phyloP scores from a whole-genome alignment of 2,888 invertebrate genomes.

The Acrobasis repandana region DNA sequence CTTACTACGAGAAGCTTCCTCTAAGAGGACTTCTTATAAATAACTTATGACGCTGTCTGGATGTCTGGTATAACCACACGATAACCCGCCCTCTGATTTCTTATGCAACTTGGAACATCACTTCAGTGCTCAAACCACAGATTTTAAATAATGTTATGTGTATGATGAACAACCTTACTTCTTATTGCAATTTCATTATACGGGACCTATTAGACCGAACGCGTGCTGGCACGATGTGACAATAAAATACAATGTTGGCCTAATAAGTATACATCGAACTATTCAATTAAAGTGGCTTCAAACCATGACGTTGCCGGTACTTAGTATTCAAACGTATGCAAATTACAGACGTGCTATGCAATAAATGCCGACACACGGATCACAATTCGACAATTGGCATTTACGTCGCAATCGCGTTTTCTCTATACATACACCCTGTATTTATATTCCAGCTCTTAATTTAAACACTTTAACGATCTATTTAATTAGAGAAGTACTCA shows the following conservation, averaged over 20 bases:
- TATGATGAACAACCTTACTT: background rate
- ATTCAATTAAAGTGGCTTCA: slow-evolving; percentile 78
- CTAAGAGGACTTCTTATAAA: slow-evolving; percentile 60
- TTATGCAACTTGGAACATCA: slow-evolving; percentile 31
- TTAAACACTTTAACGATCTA: slow-evolving; percentile 16
- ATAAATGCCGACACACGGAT: slow-evolving; percentile 81
- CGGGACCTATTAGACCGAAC: background rate
- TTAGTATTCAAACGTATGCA: slow-evolving; percentile 83
- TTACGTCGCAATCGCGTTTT: slow-evolving; percentile 70
- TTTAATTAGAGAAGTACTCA: slow-evolving; percentile 11
- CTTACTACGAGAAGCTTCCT: slow-evolving; percentile 38
- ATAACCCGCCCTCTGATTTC: slow-evolving; percentile 40
- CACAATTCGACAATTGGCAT: slow-evolving; percentile 81
- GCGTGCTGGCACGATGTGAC: slow-evolving; percentile 33
- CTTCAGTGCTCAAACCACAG: background rate
- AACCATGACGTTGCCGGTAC: slow-evolving; percentile 71
- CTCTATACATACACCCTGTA: slow-evolving; percentile 37
- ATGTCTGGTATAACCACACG: slow-evolving; percentile 42
- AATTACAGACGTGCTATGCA: slow-evolving; percentile 81
- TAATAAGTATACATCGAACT: slow-evolving; percentile 75
- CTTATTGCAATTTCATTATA: background rate
- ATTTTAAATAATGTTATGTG: background rate
- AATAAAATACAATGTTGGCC: slow-evolving; percentile 55
- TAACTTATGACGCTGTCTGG: slow-evolving; percentile 58
- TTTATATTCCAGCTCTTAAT: slow-evolving; percentile 14